These are phyloP conservation scores for Sesia bembeciformis DNA, from an alignment of 2,888 invertebrate species.

Conservation along the genomic window DNA sequence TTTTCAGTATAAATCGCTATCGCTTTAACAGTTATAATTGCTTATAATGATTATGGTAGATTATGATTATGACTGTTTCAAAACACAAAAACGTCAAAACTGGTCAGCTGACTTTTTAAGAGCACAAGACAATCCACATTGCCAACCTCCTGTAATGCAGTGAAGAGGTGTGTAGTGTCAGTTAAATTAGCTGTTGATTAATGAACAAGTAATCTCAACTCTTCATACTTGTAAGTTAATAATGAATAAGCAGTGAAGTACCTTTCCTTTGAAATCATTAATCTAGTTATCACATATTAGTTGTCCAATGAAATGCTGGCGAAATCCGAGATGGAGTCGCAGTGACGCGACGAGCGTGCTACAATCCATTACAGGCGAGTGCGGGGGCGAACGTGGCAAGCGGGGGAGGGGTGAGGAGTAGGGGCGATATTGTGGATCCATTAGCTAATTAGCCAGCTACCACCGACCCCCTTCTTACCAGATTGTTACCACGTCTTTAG, in stretches of 20 bases:
- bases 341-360: slow-evolving; percentile 44
- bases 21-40: too few relatives aligned
- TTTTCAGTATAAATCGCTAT: too few relatives aligned
- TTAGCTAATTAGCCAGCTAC: slow-evolving; percentile 60
- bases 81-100: too few relatives aligned
- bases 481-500: slow-evolving; percentile 57
- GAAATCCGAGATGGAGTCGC: slow-evolving; percentile 50
- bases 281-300: background rate
- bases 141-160: too few relatives aligned
- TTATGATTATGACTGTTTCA: too few relatives aligned
- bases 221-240: too few relatives aligned
- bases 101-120: too few relatives aligned
- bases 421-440: slow-evolving; percentile 27
- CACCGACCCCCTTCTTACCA: slow-evolving; percentile 61
- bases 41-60: too few relatives aligned
- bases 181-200: too few relatives aligned
- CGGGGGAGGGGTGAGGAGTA: slow-evolving; percentile 20
- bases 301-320: slow-evolving; percentile 9
- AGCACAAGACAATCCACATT: too few relatives aligned
- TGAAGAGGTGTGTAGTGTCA: too few relatives aligned
- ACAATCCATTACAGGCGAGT: slow-evolving; percentile 52
- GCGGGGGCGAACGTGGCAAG: slow-evolving; percentile 18
- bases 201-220: background rate
- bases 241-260: background rate
- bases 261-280: background rate